A percentile compares a stretch with the other conserved stretches of the same genome.
phyloP scores from a whole-genome alignment of 2,113 vertebrate genomes.

The Phasianus colchicus region DNA sequence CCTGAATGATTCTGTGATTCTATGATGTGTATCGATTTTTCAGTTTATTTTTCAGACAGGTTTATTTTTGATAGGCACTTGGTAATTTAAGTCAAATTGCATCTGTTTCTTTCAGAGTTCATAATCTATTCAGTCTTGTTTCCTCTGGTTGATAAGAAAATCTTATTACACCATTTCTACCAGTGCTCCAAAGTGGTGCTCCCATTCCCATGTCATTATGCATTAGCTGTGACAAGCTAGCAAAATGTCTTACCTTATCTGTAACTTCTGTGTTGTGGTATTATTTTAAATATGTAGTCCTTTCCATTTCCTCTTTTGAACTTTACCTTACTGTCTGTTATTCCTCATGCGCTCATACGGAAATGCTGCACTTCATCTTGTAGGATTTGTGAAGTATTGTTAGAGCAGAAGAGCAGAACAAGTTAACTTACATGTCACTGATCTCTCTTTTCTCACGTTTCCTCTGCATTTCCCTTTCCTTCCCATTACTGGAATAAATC shows the following conservation, averaged over 20 bases:
- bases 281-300: background rate
- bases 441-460: background rate
- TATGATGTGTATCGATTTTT: background rate
- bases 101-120: background rate
- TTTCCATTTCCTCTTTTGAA: background rate
- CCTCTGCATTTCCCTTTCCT: background rate
- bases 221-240: background rate
- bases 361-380: background rate
- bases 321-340: background rate
- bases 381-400: background rate
- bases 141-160: slow-evolving; percentile 14
- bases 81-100: slow-evolving; percentile 20
- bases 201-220: slow-evolving; percentile 1
- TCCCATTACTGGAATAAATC: background rate
- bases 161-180: slow-evolving; percentile 4
- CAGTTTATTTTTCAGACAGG: background rate
- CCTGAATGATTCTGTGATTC: too few relatives aligned
- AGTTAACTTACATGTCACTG: background rate
- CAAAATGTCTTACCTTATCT: background rate
- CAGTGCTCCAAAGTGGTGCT: background rate
- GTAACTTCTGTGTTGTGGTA: background rate
- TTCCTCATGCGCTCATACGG: background rate
- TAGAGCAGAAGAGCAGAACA: background rate
- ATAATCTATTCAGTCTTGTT: background rate
- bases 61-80: background rate